Evolutionary conservation across 2,113 vertebrate species (phyloP).

Genomic region (Cranoglanis bouderius): DNA sequence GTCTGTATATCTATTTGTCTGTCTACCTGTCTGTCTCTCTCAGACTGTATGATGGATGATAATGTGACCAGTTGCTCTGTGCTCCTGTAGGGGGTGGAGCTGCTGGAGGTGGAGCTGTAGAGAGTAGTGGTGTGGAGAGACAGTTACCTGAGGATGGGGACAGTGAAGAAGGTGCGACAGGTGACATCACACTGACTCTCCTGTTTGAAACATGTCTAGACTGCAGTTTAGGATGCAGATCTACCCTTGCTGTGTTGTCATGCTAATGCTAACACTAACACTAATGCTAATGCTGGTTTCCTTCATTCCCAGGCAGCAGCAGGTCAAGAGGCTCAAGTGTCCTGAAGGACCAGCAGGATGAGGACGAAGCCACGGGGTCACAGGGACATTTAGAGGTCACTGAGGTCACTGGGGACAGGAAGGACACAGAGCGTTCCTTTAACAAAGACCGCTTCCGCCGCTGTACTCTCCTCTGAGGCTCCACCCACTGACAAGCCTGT

Average conservation of each 20-base stretch:
- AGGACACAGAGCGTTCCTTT: slow-evolving; percentile 85
- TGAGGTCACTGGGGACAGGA: slow-evolving; percentile 84
- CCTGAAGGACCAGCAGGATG: slow-evolving; percentile 82
- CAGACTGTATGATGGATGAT: background rate
- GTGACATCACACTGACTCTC: background rate
- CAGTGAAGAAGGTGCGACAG: background rate
- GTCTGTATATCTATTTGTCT: background rate
- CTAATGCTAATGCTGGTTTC: background rate
- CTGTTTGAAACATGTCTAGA: background rate
- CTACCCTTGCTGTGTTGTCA: background rate
- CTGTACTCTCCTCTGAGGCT: slow-evolving; percentile 38
- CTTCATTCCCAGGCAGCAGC: background rate
- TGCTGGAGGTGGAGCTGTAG: background rate
- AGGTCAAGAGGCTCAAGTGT: slow-evolving; percentile 82
- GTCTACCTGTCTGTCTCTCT: background rate
- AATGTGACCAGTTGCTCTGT: background rate
- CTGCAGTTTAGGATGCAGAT: background rate
- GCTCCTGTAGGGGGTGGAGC: background rate
- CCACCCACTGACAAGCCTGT: background rate
- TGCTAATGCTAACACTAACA: background rate
- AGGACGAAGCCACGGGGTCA: slow-evolving; percentile 71
- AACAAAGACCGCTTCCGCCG: slow-evolving; percentile 72
- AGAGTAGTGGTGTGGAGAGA: background rate
- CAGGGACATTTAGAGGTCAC: slow-evolving; percentile 72
- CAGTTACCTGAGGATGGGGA: background rate